A percentile compares a stretch with the other conserved stretches of the same genome.
Conservation (phyloP, 2,888 invertebrate genomes). For the Acanthococcus lagerstroemiae region DNA sequence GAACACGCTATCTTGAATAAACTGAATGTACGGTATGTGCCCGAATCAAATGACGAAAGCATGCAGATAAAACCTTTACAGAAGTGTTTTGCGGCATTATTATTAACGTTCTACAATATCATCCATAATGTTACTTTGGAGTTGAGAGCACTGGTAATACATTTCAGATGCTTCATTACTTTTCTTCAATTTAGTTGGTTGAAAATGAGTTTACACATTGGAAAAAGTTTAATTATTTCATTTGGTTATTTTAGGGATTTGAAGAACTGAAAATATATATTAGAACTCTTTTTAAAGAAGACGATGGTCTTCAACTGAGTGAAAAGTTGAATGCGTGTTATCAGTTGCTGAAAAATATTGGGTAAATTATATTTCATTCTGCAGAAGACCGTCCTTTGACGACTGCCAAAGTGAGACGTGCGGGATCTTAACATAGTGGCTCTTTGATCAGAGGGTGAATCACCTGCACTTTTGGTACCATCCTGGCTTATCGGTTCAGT, state of each 20-base stretch:
- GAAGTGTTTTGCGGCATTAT: slow-evolving; percentile 11
- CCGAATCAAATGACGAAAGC: background rate
- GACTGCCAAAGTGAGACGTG: too few relatives aligned
- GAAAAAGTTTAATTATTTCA: background rate
- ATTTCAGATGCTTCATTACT: too few relatives aligned
- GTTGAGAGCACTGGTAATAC: slow-evolving; percentile 16
- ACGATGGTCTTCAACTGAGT: slow-evolving; percentile 14
- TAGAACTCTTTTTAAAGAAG: slow-evolving; percentile 15
- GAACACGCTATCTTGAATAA: slow-evolving; percentile 7
- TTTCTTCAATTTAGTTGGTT: background rate
- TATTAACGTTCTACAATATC: slow-evolving; percentile 17
- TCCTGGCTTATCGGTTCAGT: too few relatives aligned
- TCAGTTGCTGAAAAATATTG: slow-evolving; percentile 19
- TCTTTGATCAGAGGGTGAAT: too few relatives aligned
- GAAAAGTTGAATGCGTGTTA: slow-evolving; percentile 23
- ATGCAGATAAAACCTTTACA: slow-evolving; percentile 3
- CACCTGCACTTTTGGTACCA: too few relatives aligned
- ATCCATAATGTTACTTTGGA: slow-evolving; percentile 27
- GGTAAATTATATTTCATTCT: background rate
- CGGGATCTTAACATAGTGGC: too few relatives aligned
- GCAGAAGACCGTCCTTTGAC: background rate
- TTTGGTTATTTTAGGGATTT: slow-evolving; percentile 10
- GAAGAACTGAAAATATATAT: slow-evolving; percentile 25
- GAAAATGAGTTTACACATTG: background rate
- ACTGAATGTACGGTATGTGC: slow-evolving; percentile 3